Evolutionary conservation across 2,797 vertebrate species (phyloP).

Genomic region (Acropternis orthonyx): DNA sequence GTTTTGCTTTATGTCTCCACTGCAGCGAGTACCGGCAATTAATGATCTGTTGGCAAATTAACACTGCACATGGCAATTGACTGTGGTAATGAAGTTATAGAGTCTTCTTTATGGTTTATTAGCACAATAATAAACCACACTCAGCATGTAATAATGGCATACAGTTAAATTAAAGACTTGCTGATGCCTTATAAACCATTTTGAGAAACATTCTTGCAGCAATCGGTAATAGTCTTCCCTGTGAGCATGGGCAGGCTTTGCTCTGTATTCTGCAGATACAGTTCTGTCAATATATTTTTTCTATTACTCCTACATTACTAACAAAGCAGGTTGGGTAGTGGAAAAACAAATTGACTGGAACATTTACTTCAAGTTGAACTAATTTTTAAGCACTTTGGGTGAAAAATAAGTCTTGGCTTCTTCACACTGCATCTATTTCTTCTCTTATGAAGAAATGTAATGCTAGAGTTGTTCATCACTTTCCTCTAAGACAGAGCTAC

Average conservation of each 20-base stretch:
- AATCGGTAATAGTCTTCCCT: neutral
- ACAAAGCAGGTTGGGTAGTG: neutral
- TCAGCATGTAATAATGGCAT: slow-evolving; percentile 60
- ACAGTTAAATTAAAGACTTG: slow-evolving; percentile 71
- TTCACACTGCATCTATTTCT: neutral
- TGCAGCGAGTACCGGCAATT: slow-evolving; percentile 6
- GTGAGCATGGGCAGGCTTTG: neutral
- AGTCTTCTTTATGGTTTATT: slow-evolving; percentile 72
- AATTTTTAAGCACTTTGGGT: slow-evolving; percentile 39
- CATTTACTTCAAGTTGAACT: slow-evolving; percentile 8
- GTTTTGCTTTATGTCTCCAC: slow-evolving; percentile 48
- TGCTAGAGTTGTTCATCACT: neutral
- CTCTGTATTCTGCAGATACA: slow-evolving; percentile 6
- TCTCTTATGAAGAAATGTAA: neutral
- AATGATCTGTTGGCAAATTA: slow-evolving; percentile 67
- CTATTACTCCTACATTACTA: slow-evolving; percentile 35
- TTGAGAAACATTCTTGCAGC: slow-evolving; percentile 42
- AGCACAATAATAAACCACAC: slow-evolving; percentile 67
- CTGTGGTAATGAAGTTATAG: slow-evolving; percentile 69
- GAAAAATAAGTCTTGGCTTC: slow-evolving; percentile 19
- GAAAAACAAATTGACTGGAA: slow-evolving; percentile 48
- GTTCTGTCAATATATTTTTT: slow-evolving; percentile 29
- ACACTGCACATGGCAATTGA: slow-evolving; percentile 64
- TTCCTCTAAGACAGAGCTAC: neutral
- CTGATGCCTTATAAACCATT: slow-evolving; percentile 64